Evolutionary conservation across 2,797 vertebrate genomes (phyloP).

Genomic region (Hoplostethus atlanticus): DNA sequence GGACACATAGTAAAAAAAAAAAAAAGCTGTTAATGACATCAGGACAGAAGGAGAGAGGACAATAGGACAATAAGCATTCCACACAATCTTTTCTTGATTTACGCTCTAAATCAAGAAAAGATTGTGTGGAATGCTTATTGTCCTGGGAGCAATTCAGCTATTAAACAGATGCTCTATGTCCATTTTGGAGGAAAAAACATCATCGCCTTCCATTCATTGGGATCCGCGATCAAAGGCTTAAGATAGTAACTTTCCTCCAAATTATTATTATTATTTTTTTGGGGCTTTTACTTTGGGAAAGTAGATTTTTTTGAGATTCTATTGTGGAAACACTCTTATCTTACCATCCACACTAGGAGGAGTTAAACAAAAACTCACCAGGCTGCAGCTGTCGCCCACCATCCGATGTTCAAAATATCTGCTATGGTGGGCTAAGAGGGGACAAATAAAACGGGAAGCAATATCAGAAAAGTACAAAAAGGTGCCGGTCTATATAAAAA

Average conservation of each 20-base stretch:
- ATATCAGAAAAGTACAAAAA: constrained; percentile 14
- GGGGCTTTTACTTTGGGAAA: no score
- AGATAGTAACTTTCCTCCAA: constrained; percentile 16
- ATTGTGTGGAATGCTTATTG: constrained; percentile 59
- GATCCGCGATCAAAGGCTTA: constrained; percentile 34
- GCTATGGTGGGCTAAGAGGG: constrained; percentile 90
- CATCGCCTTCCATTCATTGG: constrained; percentile 53
- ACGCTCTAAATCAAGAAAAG: constrained; percentile 63
- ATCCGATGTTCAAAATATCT: constrained; percentile 93
- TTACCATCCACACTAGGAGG: no score
- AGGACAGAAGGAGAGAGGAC: constrained; percentile 35
- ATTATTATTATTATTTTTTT: constrained; percentile 38
- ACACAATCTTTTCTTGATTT: no score
- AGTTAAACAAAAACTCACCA: constrained; percentile 87
- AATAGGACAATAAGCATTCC: no score
- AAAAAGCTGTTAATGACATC: constrained; percentile 59
- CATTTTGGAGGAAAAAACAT: constrained; percentile 39
- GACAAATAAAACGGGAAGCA: constrained; percentile 39
- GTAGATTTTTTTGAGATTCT: no score
- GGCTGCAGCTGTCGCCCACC: constrained; percentile 94
- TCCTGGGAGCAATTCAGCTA: constrained; percentile 66
- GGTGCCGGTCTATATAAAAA: background rate
- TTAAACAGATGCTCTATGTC: constrained; percentile 72
- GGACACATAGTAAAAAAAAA: constrained; percentile 32
- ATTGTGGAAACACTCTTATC: no score